Evolutionary conservation across 2,113 vertebrate species (phyloP).

Genomic region (Odocoileus hemionus): DNA sequence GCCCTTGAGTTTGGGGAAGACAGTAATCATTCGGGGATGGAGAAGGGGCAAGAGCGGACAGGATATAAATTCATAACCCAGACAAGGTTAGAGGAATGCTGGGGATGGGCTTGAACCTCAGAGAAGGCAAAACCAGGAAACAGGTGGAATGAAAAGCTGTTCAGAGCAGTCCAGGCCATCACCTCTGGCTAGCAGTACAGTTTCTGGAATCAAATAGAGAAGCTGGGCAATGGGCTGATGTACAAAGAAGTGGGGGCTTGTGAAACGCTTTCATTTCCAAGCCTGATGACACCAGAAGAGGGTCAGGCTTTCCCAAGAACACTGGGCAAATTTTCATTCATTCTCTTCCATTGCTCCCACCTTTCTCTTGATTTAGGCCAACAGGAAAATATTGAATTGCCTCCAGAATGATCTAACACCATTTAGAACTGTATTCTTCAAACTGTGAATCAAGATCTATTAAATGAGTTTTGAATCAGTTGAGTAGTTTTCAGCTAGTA

Average conservation of each 20-base stretch:
- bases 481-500: background rate
- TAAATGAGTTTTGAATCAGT: background rate
- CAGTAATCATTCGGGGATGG: background rate
- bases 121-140: background rate
- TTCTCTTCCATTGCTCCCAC: background rate
- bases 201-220: constrained; percentile 1
- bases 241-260: background rate
- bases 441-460: background rate
- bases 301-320: background rate
- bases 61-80: background rate
- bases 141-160: background rate
- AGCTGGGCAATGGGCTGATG: background rate
- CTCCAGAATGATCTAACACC: background rate
- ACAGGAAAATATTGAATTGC: background rate
- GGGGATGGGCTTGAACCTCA: background rate
- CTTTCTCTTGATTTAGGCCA: background rate
- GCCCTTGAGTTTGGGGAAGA: background rate
- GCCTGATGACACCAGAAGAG: background rate
- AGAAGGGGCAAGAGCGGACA: background rate
- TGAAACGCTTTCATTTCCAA: background rate
- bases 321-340: background rate
- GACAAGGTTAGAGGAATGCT: background rate
- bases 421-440: background rate
- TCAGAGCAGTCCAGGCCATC: background rate
- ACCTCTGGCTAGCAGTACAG: background rate